These are phyloP conservation scores for Enhydra lutris DNA, from an alignment of 2,113 vertebrate genomes.

Conservation along the genomic window DNA sequence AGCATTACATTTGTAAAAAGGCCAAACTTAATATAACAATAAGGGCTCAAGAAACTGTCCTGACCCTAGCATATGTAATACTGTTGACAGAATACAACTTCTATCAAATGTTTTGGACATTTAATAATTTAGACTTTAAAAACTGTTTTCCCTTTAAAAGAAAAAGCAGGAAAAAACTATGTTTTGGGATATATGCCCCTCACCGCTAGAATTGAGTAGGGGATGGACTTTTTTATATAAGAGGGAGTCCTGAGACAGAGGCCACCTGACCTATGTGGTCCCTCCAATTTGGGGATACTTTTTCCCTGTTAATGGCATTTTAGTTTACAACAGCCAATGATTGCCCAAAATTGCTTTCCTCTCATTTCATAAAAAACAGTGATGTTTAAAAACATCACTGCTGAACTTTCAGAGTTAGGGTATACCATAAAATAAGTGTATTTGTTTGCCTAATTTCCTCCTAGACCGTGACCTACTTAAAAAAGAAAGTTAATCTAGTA, in stretches of 20 bases:
- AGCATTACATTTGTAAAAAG: constrained; percentile 52
- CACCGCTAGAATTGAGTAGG: background rate
- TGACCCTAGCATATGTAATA: constrained; percentile 30
- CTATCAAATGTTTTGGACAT: constrained; percentile 28
- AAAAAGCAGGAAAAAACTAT: background rate
- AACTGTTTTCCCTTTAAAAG: background rate
- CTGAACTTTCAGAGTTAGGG: constrained; percentile 8
- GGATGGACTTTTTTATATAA: background rate
- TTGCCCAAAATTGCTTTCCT: background rate
- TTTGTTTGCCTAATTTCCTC: background rate
- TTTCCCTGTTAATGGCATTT: constrained; percentile 31
- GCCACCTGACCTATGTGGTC: background rate
- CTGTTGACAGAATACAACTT: constrained; percentile 20
- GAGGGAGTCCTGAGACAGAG: constrained; percentile 12
- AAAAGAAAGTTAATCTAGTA: background rate
- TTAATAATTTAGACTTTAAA: constrained; percentile 31
- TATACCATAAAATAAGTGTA: constrained; percentile 1
- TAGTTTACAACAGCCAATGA: background rate
- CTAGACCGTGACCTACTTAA: constrained; percentile 24
- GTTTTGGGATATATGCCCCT: background rate
- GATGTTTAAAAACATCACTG: constrained; percentile 5
- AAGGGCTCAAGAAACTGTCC: constrained; percentile 31
- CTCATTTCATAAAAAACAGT: background rate
- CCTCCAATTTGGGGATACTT: background rate
- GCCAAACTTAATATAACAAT: constrained; percentile 39